Percentiles rank a stretch among this genome's conserved stretches.
Evolutionary conservation across 2,888 invertebrate species (phyloP).

Genomic region (Drosophila falleni): DNA sequence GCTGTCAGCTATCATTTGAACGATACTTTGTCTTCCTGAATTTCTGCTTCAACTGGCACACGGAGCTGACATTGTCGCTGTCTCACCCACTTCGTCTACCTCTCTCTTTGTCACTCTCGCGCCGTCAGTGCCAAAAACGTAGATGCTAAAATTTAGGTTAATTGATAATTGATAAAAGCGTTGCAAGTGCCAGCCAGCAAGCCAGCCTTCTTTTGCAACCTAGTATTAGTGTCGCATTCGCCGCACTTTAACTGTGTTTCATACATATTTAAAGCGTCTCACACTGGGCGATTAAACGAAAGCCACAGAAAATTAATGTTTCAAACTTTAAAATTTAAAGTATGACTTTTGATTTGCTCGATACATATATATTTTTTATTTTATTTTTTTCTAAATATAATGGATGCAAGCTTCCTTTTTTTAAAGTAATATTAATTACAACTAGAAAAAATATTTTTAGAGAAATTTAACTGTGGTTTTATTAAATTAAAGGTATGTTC

Average conservation of each 20-base stretch:
- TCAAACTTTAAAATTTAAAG: background rate
- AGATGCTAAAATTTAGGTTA: slow-evolving; percentile 76
- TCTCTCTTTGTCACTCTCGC: slow-evolving; percentile 19
- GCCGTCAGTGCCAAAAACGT: slow-evolving; percentile 75
- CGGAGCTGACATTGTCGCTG: slow-evolving; percentile 30
- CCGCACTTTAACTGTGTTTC: slow-evolving; percentile 53
- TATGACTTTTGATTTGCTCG: background rate
- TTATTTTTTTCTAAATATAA: no score
- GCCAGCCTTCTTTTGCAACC: slow-evolving; percentile 12
- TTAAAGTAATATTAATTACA: no score
- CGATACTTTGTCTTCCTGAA: slow-evolving; percentile 71
- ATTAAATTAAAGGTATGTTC: no score
- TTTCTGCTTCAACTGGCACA: slow-evolving; percentile 69
- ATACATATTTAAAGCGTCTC: slow-evolving; percentile 63
- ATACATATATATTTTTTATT: background rate
- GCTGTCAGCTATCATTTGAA: slow-evolving; percentile 67
- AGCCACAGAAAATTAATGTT: background rate
- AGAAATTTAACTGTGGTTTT: no score
- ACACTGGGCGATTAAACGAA: background rate
- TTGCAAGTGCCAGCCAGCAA: slow-evolving; percentile 16
- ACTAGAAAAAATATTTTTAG: no score
- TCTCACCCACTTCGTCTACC: slow-evolving; percentile 18
- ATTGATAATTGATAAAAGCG: slow-evolving; percentile 81
- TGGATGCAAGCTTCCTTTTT: no score
- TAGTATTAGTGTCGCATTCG: slow-evolving; percentile 28